These are phyloP conservation scores for Lacanobia wlatinum DNA, from an alignment of 2,888 invertebrate species.

Conservation along the genomic window DNA sequence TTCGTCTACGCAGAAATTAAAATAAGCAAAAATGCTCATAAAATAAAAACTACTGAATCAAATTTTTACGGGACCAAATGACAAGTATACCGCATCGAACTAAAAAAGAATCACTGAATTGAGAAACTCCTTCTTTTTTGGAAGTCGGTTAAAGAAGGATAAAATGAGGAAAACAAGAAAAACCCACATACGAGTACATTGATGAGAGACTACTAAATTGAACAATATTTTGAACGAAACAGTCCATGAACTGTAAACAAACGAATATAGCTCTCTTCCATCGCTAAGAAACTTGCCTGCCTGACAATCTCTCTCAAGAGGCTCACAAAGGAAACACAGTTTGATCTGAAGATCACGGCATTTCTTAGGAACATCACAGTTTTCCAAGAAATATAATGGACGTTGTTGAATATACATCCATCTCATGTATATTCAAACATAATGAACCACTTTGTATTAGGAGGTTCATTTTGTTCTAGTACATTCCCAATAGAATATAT, in stretches of 20 bases:
- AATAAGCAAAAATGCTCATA: no score
- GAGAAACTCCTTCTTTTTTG: no score
- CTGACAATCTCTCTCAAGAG: constrained; percentile 15
- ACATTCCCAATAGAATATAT: no score
- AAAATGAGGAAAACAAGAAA: no score
- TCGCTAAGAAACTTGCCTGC: constrained; percentile 30
- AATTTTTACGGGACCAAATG: no score
- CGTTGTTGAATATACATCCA: neutral
- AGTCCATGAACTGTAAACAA: constrained; percentile 7
- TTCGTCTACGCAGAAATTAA: no score
- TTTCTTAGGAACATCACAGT: neutral
- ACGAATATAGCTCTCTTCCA: neutral
- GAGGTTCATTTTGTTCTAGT: neutral
- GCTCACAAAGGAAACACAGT: constrained; percentile 22
- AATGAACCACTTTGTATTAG: neutral
- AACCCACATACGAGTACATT: neutral
- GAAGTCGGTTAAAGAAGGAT: no score
- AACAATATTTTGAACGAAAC: constrained; percentile 4
- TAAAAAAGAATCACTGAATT: no score
- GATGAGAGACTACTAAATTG: neutral
- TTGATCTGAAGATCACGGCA: neutral
- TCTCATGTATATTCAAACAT: no score
- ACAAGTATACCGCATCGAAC: no score
- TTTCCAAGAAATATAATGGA: neutral
- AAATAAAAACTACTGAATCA: no score